Percentiles rank a stretch among this genome's conserved stretches.
Conservation (phyloP, 2,888 invertebrate species). For the Chrysina gloriosa region DNA sequence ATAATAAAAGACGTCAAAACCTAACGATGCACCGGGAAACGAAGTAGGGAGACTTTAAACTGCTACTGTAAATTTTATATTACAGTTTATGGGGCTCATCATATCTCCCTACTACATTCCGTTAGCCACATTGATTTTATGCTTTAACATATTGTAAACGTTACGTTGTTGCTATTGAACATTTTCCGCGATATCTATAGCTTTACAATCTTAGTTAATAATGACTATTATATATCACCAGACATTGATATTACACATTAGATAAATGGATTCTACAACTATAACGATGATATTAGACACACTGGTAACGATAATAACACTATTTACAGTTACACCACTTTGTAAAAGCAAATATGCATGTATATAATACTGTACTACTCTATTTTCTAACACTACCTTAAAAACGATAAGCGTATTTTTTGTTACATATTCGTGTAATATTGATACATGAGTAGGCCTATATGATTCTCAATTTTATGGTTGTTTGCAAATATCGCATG, state of each 20-base stretch:
- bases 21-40: slow-evolving; percentile 12
- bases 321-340: slow-evolving; percentile 21
- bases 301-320: neutral
- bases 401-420: slow-evolving; percentile 36
- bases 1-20: neutral
- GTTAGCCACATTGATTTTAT: slow-evolving; percentile 7
- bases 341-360: slow-evolving; percentile 13
- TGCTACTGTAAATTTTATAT: slow-evolving; percentile 45
- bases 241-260: slow-evolving; percentile 5
- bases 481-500: neutral
- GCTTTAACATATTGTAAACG: slow-evolving; percentile 19
- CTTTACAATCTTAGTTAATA: slow-evolving; percentile 15
- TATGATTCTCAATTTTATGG: neutral
- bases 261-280: neutral
- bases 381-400: slow-evolving; percentile 13
- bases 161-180: slow-evolving; percentile 5
- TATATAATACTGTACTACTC: slow-evolving; percentile 6
- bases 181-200: neutral
- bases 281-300: neutral
- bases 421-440: slow-evolving; percentile 19
- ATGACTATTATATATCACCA: neutral
- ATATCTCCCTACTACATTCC: slow-evolving; percentile 42
- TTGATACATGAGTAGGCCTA: slow-evolving; percentile 28
- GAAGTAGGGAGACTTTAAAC: slow-evolving; percentile 44
- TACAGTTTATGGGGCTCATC: slow-evolving; percentile 48